Percentiles rank a stretch among this genome's conserved stretches.
Conservation (phyloP, 2,797 vertebrate species). For the Danio kyathit region DNA sequence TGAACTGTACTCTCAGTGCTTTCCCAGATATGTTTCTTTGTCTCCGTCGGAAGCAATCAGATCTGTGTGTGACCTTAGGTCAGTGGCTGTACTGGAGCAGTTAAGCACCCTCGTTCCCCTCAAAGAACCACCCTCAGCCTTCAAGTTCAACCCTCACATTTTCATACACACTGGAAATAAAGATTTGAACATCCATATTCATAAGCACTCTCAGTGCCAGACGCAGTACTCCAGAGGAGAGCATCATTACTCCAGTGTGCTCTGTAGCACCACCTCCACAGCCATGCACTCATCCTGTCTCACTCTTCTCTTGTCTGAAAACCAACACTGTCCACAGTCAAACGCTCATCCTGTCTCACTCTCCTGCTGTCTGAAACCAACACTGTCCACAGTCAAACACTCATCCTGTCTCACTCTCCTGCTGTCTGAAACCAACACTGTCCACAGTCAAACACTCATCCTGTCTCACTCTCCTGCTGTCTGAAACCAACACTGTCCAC, state of each 20-base stretch:
- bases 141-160: background rate
- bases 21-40: background rate
- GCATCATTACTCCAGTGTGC: slow-evolving; percentile 21
- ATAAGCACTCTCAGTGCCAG: slow-evolving; percentile 35
- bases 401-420: background rate
- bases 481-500: background rate
- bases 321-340: background rate
- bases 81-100: background rate
- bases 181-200: slow-evolving; percentile 26
- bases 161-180: background rate
- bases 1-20: background rate
- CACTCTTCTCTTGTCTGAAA: background rate
- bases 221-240: slow-evolving; percentile 34
- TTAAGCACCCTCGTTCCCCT: background rate
- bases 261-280: slow-evolving; percentile 6
- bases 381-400: background rate
- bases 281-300: background rate
- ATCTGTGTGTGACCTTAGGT: background rate
- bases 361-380: background rate
- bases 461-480: background rate
- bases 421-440: no score
- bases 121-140: background rate
- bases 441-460: background rate
- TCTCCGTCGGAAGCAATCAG: background rate
- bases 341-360: background rate